These are phyloP conservation scores for Polylopha cassiicola DNA, from an alignment of 2,888 invertebrate species.

Conservation along the genomic window DNA sequence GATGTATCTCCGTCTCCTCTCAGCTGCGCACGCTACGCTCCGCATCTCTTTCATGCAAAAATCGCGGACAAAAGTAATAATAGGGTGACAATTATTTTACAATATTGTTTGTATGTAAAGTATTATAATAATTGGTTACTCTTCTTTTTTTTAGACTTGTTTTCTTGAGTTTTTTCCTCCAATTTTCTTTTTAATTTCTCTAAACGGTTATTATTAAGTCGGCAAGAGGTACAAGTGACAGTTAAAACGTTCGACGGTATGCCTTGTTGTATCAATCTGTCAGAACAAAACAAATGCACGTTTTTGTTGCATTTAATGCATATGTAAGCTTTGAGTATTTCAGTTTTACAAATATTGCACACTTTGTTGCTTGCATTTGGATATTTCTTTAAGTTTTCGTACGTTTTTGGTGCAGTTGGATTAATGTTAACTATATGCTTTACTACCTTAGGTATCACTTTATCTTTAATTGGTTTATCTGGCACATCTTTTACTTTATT, in stretches of 20 bases:
- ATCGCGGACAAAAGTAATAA: not conserved
- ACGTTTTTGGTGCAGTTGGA: not conserved
- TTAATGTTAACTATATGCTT: slow-evolving; percentile 2
- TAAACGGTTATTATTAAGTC: not conserved
- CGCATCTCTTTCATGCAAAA: not conserved
- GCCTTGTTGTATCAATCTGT: slow-evolving; percentile 12
- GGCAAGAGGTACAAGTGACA: slow-evolving; percentile 14
- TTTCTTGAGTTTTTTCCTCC: not conserved
- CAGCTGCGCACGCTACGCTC: slow-evolving; percentile 1
- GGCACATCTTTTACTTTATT: too few relatives aligned
- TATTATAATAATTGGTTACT: not conserved
- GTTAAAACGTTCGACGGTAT: slow-evolving; percentile 5
- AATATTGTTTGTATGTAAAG: not conserved
- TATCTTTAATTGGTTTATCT: too few relatives aligned
- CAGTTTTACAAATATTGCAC: slow-evolving; percentile 15
- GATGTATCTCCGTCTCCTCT: not conserved
- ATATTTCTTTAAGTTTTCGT: not conserved
- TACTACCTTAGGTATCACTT: not conserved
- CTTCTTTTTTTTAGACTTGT: too few relatives aligned
- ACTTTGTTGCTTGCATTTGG: not conserved
- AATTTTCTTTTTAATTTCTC: slow-evolving; percentile 1
- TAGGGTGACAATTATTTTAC: slow-evolving; percentile 1
- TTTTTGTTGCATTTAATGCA: slow-evolving; percentile 6
- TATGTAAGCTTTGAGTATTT: slow-evolving; percentile 4
- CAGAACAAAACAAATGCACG: slow-evolving; percentile 19